Evolutionary conservation across 1,140 invertebrate species (phyloP), one percentile per base, ranked within the genome.

Genomic region (Sycobia sp.): DNA sequence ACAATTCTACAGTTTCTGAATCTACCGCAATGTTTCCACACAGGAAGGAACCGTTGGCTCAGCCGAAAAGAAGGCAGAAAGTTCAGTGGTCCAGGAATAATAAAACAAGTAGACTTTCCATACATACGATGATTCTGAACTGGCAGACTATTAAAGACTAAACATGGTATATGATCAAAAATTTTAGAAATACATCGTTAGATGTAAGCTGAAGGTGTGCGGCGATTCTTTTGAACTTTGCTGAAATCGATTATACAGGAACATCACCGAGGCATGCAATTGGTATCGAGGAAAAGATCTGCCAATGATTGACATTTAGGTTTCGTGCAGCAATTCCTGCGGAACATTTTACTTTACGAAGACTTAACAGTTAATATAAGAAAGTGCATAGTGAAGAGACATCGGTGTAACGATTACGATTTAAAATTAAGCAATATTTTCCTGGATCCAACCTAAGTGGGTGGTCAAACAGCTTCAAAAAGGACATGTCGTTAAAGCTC

Each of bases 151-250:
- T 29, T 38, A 1, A 41, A n/a, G n/a, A n/a, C n/a, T n/a, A n/a
- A n/a, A n/a, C n/a, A n/a, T n/a, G n/a, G n/a, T n/a, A n/a, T n/a
- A n/a, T n/a, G n/a, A n/a, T n/a, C n/a, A n/a, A n/a, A n/a, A n/a
- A n/a, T n/a, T n/a, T n/a, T n/a, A 38, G 32, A 23, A 32, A 20
- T 36, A 32, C 41, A 57, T 50, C 36, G 32, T 57, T 63, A 43
- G 46, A 54, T 51, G 61, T 63, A 54, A 36, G 61, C 61, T 56
- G 60, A 25, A 43, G 60, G 53, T 62, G 32, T 22, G 18, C 16
- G 23, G 14, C 36, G 16, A 53, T 46, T 57, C 41, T 47, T 57
- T 56, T n/a, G n/a, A n/a, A n/a, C 53, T 56, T 29, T 23, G 18
- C 14, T 20, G n/a, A n/a, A n/a, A 55, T 62, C 60, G 60, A 56